Conservation (phyloP, 2,113 vertebrate genomes). For the Spilogale gracilis region DNA sequence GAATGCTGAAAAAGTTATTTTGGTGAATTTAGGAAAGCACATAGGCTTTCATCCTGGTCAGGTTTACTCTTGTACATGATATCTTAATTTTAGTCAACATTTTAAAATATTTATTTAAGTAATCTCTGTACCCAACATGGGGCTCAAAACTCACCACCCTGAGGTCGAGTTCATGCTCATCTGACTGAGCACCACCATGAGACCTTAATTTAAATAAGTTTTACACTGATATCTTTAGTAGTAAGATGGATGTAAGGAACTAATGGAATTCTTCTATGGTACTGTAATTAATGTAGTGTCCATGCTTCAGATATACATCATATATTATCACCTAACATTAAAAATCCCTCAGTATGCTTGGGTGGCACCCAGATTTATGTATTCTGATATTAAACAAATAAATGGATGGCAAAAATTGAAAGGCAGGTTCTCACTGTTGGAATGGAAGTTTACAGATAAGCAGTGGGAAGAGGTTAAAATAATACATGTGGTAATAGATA, state of each 20-base stretch:
- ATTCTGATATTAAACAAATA: background rate
- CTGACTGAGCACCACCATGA: too few relatives aligned
- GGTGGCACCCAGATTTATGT: too few relatives aligned
- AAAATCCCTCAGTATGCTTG: background rate
- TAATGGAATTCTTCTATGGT: background rate
- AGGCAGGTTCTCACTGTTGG: background rate
- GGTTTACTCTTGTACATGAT: background rate
- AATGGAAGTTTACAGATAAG: background rate
- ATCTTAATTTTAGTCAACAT: background rate
- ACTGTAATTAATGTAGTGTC: background rate
- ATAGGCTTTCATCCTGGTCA: background rate
- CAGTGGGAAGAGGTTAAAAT: background rate
- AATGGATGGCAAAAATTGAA: background rate
- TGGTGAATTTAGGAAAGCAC: background rate
- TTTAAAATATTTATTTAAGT: background rate
- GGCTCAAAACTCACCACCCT: background rate
- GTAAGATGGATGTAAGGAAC: too few relatives aligned
- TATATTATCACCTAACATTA: background rate
- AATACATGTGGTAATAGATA: background rate
- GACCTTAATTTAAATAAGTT: too few relatives aligned
- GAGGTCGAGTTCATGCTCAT: too few relatives aligned
- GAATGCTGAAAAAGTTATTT: background rate
- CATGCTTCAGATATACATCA: background rate
- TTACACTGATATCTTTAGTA: too few relatives aligned
- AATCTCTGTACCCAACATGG: background rate